These are phyloP conservation scores for Mirza zaza DNA, from an alignment of 2,113 vertebrate species.

Conservation along the genomic window DNA sequence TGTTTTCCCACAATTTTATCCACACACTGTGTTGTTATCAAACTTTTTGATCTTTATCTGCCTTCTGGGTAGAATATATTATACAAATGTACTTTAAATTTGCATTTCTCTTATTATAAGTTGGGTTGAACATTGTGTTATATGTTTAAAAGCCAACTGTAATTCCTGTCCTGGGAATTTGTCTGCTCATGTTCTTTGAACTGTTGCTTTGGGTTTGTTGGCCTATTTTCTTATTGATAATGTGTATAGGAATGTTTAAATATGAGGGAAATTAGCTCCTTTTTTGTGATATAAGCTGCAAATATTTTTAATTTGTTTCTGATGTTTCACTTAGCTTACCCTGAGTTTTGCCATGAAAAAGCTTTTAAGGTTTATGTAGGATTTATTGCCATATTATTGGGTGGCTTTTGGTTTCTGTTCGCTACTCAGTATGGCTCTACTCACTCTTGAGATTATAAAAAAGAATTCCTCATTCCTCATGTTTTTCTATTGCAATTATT, in stretches of 20 bases:
- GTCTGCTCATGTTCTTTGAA: background rate
- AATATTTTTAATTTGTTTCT: background rate
- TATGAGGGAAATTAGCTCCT: background rate
- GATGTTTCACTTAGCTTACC: background rate
- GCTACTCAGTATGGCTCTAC: background rate
- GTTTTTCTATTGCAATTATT: background rate
- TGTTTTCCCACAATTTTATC: background rate
- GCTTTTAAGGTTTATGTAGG: background rate
- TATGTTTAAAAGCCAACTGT: background rate
- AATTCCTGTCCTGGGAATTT: background rate
- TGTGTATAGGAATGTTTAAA: background rate
- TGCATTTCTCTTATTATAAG: background rate
- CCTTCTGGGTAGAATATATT: background rate
- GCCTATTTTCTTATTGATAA: background rate
- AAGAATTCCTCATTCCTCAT: background rate
- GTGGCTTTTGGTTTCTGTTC: background rate
- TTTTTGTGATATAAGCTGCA: background rate
- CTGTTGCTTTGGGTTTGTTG: background rate
- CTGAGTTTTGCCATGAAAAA: background rate
- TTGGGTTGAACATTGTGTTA: background rate
- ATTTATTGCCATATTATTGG: background rate
- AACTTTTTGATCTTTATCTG: background rate
- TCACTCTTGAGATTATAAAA: background rate
- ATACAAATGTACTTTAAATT: background rate
- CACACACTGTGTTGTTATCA: background rate